Conservation (phyloP, 2,888 invertebrate species). For the Encarsia formosa region DNA sequence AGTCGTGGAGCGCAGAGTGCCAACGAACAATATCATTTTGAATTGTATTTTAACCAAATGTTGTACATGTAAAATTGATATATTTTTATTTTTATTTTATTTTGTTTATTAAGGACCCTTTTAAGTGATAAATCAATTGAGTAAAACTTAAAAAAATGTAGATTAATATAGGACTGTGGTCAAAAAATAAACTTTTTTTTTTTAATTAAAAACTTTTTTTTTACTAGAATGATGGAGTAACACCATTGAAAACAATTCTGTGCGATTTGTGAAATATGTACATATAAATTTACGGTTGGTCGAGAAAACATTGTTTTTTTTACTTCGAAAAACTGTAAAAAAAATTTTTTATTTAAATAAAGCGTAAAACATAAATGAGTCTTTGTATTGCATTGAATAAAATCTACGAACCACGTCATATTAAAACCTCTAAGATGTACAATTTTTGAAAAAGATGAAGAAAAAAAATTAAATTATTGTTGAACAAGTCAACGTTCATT, state of each 20-base stretch:
- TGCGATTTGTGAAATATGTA: conserved; percentile 29
- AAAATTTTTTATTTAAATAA: conserved; percentile 26
- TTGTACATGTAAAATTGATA: conserved; percentile 27
- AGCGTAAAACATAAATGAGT: conserved; percentile 21
- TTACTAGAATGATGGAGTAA: too few relatives aligned
- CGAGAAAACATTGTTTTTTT: conserved; percentile 18
- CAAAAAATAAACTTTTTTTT: conserved; percentile 22
- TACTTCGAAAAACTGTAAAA: conserved; percentile 18
- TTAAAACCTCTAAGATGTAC: conserved; percentile 21
- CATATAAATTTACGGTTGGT: conserved; percentile 21
- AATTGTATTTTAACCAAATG: conserved; percentile 27
- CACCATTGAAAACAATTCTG: conserved; percentile 16
- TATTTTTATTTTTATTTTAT: conserved; percentile 27
- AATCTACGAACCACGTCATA: conserved; percentile 22
- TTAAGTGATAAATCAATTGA: conserved; percentile 24
- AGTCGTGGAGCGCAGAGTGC: conserved; percentile 29
- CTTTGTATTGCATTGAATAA: conserved; percentile 20
- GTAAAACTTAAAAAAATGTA: conserved; percentile 20
- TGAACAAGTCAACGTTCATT: conserved; percentile 30
- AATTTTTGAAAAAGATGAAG: conserved; percentile 23
- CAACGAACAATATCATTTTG: conserved; percentile 29
- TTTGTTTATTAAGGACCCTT: conserved; percentile 21
- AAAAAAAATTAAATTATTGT: conserved; percentile 10
- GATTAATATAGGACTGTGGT: conserved; percentile 17
- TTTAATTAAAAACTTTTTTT: conserved; percentile 26